A percentile compares a stretch with the other conserved stretches of the same genome.
Conservation (phyloP, 1,140 invertebrate genomes). For the Cyclina sinensis region DNA sequence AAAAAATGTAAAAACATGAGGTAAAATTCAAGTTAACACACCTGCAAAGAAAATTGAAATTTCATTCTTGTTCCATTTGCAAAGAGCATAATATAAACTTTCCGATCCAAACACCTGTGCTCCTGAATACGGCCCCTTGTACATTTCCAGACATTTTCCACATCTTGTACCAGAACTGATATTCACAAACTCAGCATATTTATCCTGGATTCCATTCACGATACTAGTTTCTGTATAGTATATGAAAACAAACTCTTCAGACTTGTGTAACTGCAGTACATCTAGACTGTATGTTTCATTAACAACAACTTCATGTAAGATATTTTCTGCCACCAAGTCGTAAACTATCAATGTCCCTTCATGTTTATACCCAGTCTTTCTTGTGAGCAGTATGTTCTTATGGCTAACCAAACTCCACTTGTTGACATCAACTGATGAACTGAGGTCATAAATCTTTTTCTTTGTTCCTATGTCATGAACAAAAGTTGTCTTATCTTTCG, state of each 20-base stretch:
- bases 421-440: not conserved
- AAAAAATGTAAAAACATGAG: no score
- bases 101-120: constrained; percentile 35
- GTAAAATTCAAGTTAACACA: no score
- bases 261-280: constrained; percentile 10
- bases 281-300: constrained; percentile 29
- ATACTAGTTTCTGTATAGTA: not conserved
- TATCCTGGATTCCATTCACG: constrained; percentile 34
- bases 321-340: not conserved
- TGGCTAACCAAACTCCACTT: not conserved
- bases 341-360: constrained; percentile 38
- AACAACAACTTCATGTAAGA: not conserved
- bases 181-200: constrained; percentile 27
- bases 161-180: constrained; percentile 20
- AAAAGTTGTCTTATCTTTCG: not conserved
- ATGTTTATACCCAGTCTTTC: not conserved
- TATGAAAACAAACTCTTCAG: constrained; percentile 28
- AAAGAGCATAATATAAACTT: constrained; percentile 24
- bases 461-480: constrained; percentile 32
- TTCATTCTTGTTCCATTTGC: constrained; percentile 32
- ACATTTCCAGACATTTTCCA: constrained; percentile 24
- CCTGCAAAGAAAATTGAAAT: constrained; percentile 40
- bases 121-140: not conserved
- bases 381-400: constrained; percentile 16
- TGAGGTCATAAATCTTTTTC: not conserved